These are phyloP conservation scores for Limnephilus marmoratus DNA, from an alignment of 2,888 invertebrate species.

Conservation along the genomic window DNA sequence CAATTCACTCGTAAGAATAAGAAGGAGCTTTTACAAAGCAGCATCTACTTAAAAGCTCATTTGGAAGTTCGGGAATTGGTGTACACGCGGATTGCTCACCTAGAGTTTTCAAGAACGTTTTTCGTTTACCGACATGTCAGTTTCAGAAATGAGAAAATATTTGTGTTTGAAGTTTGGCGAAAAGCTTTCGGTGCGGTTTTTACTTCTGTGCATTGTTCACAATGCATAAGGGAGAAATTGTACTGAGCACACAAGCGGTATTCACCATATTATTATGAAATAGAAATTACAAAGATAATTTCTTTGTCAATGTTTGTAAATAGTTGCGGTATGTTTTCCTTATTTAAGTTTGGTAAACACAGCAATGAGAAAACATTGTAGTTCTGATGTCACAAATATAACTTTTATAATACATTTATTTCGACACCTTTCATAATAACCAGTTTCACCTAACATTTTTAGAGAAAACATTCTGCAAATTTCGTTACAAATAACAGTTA, in stretches of 20 bases:
- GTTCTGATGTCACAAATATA: background rate
- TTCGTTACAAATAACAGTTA: background rate
- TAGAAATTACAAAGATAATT: background rate
- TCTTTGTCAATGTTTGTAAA: background rate
- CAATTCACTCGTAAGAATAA: background rate
- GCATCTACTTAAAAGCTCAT: background rate
- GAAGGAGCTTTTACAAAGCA: background rate
- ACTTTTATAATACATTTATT: background rate
- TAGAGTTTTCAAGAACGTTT: background rate
- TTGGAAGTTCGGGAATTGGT: background rate
- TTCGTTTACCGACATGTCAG: conserved; percentile 15
- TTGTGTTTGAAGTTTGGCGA: background rate
- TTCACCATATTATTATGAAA: background rate
- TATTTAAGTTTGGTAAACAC: background rate
- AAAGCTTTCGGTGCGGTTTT: background rate
- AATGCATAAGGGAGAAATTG: background rate
- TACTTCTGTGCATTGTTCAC: background rate
- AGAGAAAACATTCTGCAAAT: background rate
- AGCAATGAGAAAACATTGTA: background rate
- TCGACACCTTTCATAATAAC: too few relatives aligned
- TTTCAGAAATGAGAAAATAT: background rate
- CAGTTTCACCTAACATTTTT: too few relatives aligned
- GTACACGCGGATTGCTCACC: background rate
- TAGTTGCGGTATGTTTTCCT: background rate
- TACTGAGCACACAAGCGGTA: background rate